Percentiles rank a stretch among this genome's conserved stretches.
These are phyloP conservation scores for Macrophya alboannulata DNA, from an alignment of 2,888 invertebrate genomes.

Conservation along the genomic window DNA sequence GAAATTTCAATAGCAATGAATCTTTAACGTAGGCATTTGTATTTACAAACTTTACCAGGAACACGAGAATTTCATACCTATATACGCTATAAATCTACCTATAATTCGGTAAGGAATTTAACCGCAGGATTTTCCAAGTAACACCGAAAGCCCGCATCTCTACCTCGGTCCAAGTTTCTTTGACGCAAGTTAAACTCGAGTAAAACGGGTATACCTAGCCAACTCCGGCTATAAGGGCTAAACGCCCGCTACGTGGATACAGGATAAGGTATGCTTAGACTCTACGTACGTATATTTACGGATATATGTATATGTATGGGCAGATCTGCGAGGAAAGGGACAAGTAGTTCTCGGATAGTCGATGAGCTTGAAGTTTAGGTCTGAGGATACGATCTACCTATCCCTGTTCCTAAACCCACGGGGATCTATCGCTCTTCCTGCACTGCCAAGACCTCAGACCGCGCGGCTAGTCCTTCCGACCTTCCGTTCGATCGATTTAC, in stretches of 20 bases:
- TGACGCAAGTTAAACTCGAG: conserved; percentile 38
- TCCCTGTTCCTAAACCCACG: neutral
- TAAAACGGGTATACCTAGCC: conserved; percentile 27
- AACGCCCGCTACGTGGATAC: conserved; percentile 32
- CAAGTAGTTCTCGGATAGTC: conserved; percentile 52
- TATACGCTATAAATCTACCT: neutral
- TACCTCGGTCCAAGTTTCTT: conserved; percentile 38
- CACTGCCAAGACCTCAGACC: neutral
- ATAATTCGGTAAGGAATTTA: conserved; percentile 18
- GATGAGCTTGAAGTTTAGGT: conserved; percentile 38
- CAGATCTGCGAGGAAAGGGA: conserved; percentile 37
- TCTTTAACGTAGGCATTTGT: neutral
- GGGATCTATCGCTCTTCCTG: conserved; percentile 23
- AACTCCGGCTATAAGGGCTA: conserved; percentile 31
- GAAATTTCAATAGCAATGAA: conserved; percentile 4
- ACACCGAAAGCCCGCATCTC: conserved; percentile 11
- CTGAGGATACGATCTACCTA: conserved; percentile 38
- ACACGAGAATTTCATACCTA: neutral
- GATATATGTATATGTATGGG: neutral
- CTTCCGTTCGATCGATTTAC: conserved; percentile 30
- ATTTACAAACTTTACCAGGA: neutral
- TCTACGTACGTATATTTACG: neutral
- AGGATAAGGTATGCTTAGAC: conserved; percentile 24
- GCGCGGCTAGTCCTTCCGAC: conserved; percentile 39
- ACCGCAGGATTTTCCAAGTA: conserved; percentile 3